Base-by-base conservation (phyloP, 2,113 vertebrate genomes). In the Tenebrosternarchus preto region DNA sequence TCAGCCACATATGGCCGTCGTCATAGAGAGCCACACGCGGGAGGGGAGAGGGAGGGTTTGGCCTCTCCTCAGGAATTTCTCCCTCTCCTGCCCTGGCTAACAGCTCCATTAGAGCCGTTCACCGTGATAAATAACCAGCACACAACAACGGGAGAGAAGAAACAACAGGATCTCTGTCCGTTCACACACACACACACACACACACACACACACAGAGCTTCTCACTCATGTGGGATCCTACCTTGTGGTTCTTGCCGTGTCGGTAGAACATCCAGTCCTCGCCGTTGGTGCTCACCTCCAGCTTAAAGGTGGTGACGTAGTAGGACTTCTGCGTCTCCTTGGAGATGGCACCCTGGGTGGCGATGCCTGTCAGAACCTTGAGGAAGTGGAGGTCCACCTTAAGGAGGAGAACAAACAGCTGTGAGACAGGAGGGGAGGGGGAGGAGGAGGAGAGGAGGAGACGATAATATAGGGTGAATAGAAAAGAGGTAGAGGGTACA, bases 311-410 rank as follows among this genome's bases (percentile, higher is more conserved):
- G 78, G 93, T 95, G 82, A 96, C 93, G 11, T 92, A 96, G 87
- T 96, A 96, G 56, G 91, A 91, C 43, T 92, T 94, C 82, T 94
- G 92, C 0, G 95, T 96, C 84, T 96, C 94, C 83, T 93, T 93
- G 1, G 95, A 96, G 84, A 95, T 91, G 12, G 95, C 95, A 15
- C 94, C 95, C 86, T 97, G 95, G 0, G 95, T 97, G 29, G 95
- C 94, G n/a, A 96, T 93, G 81, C 95, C 93, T 0, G 97, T 97
- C 22, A 99, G 91, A 53, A 99, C 86, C 67, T 96, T 98, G 57
- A 99, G 87, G 72, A 97, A 97, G 17, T 95, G 95, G 15, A 99
- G 94, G 80, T 99, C 98, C 93, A 98, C 96, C 98, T 99, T 87
- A 46, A 73, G 5, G 4, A 77, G 7, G 9, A 71, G 50, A n/a